These are phyloP conservation scores for Lasius platythorax DNA, from an alignment of 2,888 invertebrate species.

Conservation along the genomic window DNA sequence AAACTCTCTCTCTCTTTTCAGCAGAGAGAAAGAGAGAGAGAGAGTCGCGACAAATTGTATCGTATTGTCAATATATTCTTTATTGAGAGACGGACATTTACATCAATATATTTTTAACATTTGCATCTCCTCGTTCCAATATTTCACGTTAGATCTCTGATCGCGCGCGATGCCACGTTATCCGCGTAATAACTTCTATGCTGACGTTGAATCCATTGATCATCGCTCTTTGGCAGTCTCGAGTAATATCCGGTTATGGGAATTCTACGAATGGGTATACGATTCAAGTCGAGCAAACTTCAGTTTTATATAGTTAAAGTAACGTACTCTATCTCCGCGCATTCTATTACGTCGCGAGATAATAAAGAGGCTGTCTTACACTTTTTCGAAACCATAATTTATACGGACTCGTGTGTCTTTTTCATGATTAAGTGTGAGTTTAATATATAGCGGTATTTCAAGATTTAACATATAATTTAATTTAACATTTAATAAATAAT, in stretches of 20 bases:
- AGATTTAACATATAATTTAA: neutral
- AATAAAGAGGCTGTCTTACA: neutral
- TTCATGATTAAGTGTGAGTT: neutral
- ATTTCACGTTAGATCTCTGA: neutral
- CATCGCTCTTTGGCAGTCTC: slow-evolving; percentile 34
- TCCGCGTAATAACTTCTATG: neutral
- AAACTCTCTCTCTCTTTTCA: neutral
- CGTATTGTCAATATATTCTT: slow-evolving; percentile 46
- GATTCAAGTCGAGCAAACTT: slow-evolving; percentile 32
- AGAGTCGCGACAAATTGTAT: slow-evolving; percentile 30
- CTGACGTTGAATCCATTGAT: slow-evolving; percentile 27
- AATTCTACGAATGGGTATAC: slow-evolving; percentile 3
- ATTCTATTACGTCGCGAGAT: slow-evolving; percentile 8
- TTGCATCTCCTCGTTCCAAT: slow-evolving; percentile 32
- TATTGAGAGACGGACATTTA: slow-evolving; percentile 13
- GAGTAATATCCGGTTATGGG: slow-evolving; percentile 22
- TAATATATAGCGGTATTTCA: neutral
- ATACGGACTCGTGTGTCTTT: neutral
- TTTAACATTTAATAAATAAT: neutral
- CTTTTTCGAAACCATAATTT: neutral
- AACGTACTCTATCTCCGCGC: slow-evolving; percentile 2
- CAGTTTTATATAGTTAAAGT: slow-evolving; percentile 33
- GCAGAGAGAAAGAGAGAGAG: neutral
- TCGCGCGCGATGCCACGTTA: neutral
- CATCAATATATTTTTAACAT: slow-evolving; percentile 33